phyloP scores from a whole-genome alignment of 2,113 vertebrate genomes.

The Strix uralensis region DNA sequence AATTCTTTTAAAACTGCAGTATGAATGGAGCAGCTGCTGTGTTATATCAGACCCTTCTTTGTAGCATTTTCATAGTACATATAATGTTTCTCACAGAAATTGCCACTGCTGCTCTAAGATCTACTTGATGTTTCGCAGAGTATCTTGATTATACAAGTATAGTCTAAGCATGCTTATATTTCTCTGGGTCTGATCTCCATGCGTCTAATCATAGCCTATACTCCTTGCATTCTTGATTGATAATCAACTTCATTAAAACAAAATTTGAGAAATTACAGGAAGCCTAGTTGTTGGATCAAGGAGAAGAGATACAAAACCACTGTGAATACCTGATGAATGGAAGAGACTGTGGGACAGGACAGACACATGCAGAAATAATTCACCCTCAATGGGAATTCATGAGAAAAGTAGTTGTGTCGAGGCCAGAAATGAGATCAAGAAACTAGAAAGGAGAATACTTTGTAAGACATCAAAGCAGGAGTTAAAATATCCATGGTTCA shows the following conservation, averaged over 20 bases:
- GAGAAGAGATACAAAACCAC: not conserved
- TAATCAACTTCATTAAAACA: not conserved
- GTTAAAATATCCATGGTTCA: not conserved
- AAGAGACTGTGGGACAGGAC: not conserved
- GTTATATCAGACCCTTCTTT: not conserved
- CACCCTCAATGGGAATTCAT: not conserved
- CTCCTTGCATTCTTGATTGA: slow-evolving; percentile 15
- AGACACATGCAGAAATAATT: not conserved
- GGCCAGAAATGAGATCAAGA: not conserved
- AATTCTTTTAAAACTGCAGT: not conserved
- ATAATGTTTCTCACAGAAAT: not conserved
- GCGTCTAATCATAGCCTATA: not conserved
- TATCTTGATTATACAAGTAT: slow-evolving; percentile 13
- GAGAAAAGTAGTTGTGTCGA: not conserved
- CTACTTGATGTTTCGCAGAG: not conserved
- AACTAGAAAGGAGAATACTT: not conserved
- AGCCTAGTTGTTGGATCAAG: not conserved
- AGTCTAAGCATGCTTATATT: not conserved
- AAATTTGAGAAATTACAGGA: slow-evolving; percentile 40
- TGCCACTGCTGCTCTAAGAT: not conserved
- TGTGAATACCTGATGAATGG: not conserved
- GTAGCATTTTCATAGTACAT: not conserved
- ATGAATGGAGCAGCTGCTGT: not conserved
- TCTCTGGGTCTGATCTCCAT: not conserved
- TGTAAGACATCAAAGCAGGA: not conserved